Percentiles rank a stretch among this genome's conserved stretches.
phyloP scores from a whole-genome alignment of 2,888 invertebrate genomes.

The Acronicta alni region DNA sequence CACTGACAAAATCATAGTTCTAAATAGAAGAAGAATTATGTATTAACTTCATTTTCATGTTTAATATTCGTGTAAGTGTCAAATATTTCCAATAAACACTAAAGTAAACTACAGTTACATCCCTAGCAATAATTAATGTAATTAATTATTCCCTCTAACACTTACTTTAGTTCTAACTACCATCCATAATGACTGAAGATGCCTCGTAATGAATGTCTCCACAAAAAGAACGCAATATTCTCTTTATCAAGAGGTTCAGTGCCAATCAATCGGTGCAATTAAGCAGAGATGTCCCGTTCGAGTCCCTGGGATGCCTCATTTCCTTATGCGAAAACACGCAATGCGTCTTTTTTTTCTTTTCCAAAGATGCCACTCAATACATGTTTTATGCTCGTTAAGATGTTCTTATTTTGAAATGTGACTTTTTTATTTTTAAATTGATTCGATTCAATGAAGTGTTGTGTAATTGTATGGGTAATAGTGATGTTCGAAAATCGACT shows the following conservation, averaged over 20 bases:
- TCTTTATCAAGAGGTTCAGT: constrained; percentile 55
- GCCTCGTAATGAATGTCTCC: constrained; percentile 48
- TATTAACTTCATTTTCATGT: too few species aligned
- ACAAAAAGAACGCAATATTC: constrained; percentile 42
- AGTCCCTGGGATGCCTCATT: constrained; percentile 58
- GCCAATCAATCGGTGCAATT: constrained; percentile 66
- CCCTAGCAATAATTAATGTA: constrained; percentile 30
- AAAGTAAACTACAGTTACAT: constrained; percentile 14
- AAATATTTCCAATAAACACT: background rate
- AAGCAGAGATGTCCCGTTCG: constrained; percentile 57
- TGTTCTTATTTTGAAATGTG: constrained; percentile 27
- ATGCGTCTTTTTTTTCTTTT: constrained; percentile 29
- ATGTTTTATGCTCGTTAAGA: constrained; percentile 36
- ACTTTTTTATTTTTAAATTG: constrained; percentile 13
- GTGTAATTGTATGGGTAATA: constrained; percentile 9
- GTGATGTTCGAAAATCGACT: constrained; percentile 17
- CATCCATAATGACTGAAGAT: constrained; percentile 47
- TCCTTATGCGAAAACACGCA: constrained; percentile 58
- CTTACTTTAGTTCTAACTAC: constrained; percentile 25
- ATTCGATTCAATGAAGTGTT: constrained; percentile 2
- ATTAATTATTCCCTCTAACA: constrained; percentile 41
- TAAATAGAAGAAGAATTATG: too few species aligned
- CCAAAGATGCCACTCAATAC: constrained; percentile 21
- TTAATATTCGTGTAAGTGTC: too few species aligned
- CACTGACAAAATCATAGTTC: too few species aligned